Conservation (phyloP, 2,113 vertebrate genomes). For the Aptenodytes forsteri region DNA sequence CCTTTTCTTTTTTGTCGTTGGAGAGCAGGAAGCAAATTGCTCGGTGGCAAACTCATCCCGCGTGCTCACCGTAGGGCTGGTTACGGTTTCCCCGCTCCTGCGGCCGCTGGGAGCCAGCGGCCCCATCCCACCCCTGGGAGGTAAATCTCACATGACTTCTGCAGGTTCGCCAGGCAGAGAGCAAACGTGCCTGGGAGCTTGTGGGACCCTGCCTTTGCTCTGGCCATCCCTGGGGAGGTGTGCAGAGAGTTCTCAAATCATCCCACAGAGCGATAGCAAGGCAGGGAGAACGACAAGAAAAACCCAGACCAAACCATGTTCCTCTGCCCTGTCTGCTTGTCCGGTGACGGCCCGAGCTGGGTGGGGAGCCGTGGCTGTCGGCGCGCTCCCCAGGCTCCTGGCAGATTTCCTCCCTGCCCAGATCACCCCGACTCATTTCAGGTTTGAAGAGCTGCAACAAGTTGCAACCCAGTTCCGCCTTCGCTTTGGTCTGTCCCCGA, state of each 20-base stretch:
- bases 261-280: not conserved
- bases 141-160: not conserved
- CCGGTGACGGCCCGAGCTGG: too few relatives aligned
- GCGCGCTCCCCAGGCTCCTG: not conserved
- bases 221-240: not conserved
- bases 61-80: not conserved
- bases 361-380: not conserved
- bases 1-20: not conserved
- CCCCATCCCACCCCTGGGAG: not conserved
- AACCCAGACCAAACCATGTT: not conserved
- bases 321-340: not conserved
- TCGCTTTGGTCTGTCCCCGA: not conserved
- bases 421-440: not conserved
- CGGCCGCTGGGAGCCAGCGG: fast-evolving
- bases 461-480: not conserved
- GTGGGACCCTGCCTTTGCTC: not conserved
- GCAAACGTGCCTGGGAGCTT: fast-evolving
- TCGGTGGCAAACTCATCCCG: not conserved
- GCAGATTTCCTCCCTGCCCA: not conserved
- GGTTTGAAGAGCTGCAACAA: not conserved
- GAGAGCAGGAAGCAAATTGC: not conserved
- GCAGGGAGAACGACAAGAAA: not conserved
- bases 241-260: not conserved
- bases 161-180: not conserved
- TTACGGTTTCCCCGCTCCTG: not conserved